Evolutionary conservation across 2,888 invertebrate species (phyloP), one percentile per base, ranked within the genome.

Genomic region (Bruchidius siliquastri): DNA sequence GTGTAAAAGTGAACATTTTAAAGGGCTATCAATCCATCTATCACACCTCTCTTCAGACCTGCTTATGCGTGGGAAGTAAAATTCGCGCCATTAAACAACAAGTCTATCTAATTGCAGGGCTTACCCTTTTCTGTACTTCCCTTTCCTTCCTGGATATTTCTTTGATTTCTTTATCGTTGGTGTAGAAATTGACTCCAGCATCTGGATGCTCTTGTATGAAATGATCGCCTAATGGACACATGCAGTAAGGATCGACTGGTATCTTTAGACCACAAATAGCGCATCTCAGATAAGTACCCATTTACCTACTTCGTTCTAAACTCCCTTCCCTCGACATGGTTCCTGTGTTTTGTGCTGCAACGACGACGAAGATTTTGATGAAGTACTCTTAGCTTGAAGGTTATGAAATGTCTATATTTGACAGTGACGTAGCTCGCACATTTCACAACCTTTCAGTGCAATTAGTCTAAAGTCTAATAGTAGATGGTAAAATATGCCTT

Each of bases 181-280:
- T 75, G 71, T 83, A 85, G 76, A 85, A 83, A 0, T 80, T 81
- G 75, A 85, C 78, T 72, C 80, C 79, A 20, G 79, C 72, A n/a
- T 82, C 76, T 13, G 84, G 84, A 77, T 85, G 85, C 66, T 81
- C 80, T 70, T 78, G 75, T 10, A 84, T 70, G 8, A 85, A 78
- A 77, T 85, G 85, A 72, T 81, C 80, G 4, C 85, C 85, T 71
- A 85, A 80, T 67, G 80, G 76, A 71, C 78, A 77, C 26, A 77
- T 76, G 69, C 72, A 77, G 72, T 80, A 76, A 22, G 82, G 81
- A 72, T 80, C 79, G 75, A 84, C 83, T 30, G 72, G 66, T 32
- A 84, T 76, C 75, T 79, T 78, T 70, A 83, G 82, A 22, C 83
- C 83, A 76, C 85, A 85, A 78, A 84, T 79, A 77, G 80, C 81